These are phyloP conservation scores for Nycticorax nycticorax DNA, from an alignment of 2,113 vertebrate genomes.

Conservation along the genomic window DNA sequence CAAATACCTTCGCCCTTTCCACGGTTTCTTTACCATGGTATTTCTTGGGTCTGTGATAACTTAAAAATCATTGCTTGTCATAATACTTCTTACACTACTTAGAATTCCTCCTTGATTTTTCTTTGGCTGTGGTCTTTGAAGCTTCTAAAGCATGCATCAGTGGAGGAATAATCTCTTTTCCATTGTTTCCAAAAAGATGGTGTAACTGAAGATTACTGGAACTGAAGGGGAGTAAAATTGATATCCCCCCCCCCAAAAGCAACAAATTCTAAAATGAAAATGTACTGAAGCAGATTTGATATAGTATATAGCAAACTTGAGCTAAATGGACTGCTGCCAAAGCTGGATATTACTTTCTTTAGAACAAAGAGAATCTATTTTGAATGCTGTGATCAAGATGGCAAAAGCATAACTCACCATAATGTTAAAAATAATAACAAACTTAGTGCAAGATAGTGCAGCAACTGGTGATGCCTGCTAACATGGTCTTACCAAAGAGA, in stretches of 20 bases:
- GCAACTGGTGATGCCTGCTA: neutral
- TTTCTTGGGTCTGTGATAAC: neutral
- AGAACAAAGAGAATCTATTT: neutral
- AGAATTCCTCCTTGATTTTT: neutral
- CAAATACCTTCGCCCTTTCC: neutral
- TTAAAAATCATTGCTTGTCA: neutral
- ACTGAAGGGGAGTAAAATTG: neutral
- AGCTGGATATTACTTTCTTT: neutral
- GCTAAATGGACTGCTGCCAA: constrained; percentile 3
- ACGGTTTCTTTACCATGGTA: fast-evolving
- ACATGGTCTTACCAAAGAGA: neutral
- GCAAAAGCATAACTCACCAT: neutral
- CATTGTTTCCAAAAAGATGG: neutral
- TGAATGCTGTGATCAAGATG: neutral
- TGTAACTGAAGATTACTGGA: neutral
- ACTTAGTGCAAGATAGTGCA: neutral
- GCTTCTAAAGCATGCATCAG: neutral
- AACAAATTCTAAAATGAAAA: constrained; percentile 23
- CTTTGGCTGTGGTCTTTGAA: neutral
- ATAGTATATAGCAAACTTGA: neutral
- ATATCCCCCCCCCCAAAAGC: too few relatives aligned
- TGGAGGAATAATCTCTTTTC: neutral
- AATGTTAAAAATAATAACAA: neutral
- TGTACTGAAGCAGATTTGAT: neutral
- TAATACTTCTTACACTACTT: neutral